A percentile compares a stretch with the other conserved stretches of the same genome.
These are phyloP conservation scores for Holotrichia oblita DNA, from an alignment of 1,140 invertebrate genomes.

Conservation along the genomic window DNA sequence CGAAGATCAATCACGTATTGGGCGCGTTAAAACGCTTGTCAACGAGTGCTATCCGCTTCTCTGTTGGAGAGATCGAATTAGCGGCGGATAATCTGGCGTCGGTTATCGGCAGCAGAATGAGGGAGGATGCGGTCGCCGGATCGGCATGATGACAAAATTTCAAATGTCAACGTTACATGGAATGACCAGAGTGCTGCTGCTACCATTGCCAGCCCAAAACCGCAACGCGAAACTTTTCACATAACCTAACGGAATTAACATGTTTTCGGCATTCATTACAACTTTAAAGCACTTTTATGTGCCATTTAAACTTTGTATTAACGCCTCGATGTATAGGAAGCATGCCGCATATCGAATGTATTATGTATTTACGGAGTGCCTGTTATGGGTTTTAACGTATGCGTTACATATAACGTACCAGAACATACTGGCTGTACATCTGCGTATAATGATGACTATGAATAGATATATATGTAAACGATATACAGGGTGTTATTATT, in stretches of 20 bases:
- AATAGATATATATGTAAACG: no score
- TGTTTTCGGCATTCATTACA: conserved; percentile 36
- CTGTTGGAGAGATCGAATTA: conserved; percentile 3
- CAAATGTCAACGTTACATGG: conserved; percentile 14
- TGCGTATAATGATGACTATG: no score
- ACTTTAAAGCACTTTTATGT: conserved; percentile 32
- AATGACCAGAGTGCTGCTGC: neutral
- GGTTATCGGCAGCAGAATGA: neutral
- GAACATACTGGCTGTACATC: no score
- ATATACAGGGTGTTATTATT: no score
- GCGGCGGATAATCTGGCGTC: neutral
- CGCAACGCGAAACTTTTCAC: conserved; percentile 32
- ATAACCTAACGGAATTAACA: conserved; percentile 34
- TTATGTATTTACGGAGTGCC: conserved; percentile 16
- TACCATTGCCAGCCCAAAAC: neutral
- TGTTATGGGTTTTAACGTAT: neutral
- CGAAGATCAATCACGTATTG: neutral
- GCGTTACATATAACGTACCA: no score
- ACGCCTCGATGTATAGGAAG: conserved; percentile 5
- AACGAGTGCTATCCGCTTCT: neutral
- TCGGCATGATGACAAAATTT: conserved; percentile 7
- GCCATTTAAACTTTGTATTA: conserved; percentile 36
- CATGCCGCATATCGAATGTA: neutral
- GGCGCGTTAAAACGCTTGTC: neutral
- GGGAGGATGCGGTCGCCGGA: neutral